Evolutionary conservation across 2,113 vertebrate genomes (phyloP), one percentile per base, ranked within the genome.

Genomic region (Mobula birostris): DNA sequence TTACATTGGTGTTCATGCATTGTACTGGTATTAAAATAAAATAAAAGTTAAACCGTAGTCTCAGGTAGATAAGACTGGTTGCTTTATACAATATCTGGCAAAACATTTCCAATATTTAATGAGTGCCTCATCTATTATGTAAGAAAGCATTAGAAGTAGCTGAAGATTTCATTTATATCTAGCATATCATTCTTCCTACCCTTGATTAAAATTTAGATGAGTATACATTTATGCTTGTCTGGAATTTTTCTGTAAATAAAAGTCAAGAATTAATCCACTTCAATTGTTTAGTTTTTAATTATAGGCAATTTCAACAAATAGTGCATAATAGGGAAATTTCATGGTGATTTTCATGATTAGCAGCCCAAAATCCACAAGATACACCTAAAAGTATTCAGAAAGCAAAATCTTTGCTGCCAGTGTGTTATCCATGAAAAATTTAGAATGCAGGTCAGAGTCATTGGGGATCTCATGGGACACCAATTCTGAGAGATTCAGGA

Each of bases 121-220:
- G 90, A 93, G 90, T 48, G 21, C 68, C 36, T 93, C 68, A 29
- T 56, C 36, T 74, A 24, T 93, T 36, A 70, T 29, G 61, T 88
- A 63, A 88, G 32, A 32, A 92, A 32, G 63, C 66, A 6, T 27
- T 72, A 72, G 36, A 92, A 36, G 29, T 92, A 48, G 32, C 24
- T 76, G 66, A 74, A 24, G 74, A 76, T 93, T 93, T 93, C 21
- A 72, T 93, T 76, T 93, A 68, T 93, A 74, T 56, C 72, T 72
- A 0, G 36, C 74, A 36, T 48, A 40, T 93, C 32, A 93, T 24
- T 72, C 3, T 72, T 72, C 24, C 90, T 72, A 72, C 56, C 36
- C 74, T 56, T 24, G 14, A 93, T 93, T 93, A 93, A 93, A 93
- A 19, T 92, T 92, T 27, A 92, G 19, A 40, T 21, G 32, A 72